Conservation (phyloP, 2,888 invertebrate genomes). For the Monochamus alternatus region DNA sequence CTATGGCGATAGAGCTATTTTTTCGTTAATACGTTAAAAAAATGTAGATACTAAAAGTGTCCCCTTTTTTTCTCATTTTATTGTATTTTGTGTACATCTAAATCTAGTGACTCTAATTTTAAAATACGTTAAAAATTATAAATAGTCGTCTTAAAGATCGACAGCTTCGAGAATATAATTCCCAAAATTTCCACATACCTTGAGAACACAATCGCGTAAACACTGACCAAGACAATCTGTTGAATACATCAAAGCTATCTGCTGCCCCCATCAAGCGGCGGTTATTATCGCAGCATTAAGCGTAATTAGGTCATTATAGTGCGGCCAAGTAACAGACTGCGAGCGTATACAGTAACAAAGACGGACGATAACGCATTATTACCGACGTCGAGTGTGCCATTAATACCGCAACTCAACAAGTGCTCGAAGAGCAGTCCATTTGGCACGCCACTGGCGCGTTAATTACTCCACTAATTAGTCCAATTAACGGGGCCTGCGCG, state of each 20-base stretch:
- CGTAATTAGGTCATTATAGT: neutral
- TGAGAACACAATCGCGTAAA: neutral
- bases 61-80: too few species aligned
- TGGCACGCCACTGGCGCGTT: conserved; percentile 52
- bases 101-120: too few species aligned
- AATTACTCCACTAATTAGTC: conserved; percentile 56
- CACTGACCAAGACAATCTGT: neutral
- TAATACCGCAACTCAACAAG: conserved; percentile 48
- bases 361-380: conserved; percentile 16
- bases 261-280: neutral
- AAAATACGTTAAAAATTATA: too few species aligned
- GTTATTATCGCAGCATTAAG: neutral
- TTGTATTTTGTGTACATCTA: too few species aligned
- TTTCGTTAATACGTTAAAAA: too few species aligned
- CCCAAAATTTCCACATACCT: too few species aligned
- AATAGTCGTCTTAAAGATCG: too few species aligned
- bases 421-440: conserved; percentile 45
- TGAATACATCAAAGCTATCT: neutral
- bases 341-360: conserved; percentile 14
- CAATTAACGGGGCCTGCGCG: conserved; percentile 52
- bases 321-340: neutral
- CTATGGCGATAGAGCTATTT: too few species aligned
- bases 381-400: conserved; percentile 20
- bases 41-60: too few species aligned
- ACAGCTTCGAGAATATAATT: too few species aligned